These are phyloP conservation scores for Drosophila barbarae DNA, from an alignment of 2,888 invertebrate species.

Conservation along the genomic window DNA sequence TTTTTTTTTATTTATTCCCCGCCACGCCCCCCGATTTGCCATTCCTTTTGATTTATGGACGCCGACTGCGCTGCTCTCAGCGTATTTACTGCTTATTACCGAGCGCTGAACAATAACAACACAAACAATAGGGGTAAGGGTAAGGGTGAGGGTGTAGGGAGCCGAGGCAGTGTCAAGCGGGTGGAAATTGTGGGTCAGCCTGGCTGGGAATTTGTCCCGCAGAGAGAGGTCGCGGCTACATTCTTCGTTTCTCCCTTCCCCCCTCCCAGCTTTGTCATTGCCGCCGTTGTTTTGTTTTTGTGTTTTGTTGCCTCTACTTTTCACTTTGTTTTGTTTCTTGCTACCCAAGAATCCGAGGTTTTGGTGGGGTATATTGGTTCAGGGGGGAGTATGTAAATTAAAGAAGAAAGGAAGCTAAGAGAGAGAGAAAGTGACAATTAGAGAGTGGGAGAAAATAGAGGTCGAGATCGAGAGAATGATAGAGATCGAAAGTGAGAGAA, in stretches of 20 bases:
- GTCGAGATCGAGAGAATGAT: too few relatives aligned
- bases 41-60: constrained; percentile 56
- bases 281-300: constrained; percentile 10
- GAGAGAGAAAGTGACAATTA: too few relatives aligned
- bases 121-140: constrained; percentile 5
- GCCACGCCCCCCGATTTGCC: constrained; percentile 9
- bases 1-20: background rate
- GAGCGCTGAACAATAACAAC: constrained; percentile 53
- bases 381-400: background rate
- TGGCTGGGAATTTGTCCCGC: constrained; percentile 25
- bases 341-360: background rate
- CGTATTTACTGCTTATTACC: constrained; percentile 61
- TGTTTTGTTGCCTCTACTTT: constrained; percentile 10
- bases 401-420: too few relatives aligned
- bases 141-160: background rate
- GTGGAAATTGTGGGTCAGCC: constrained; percentile 35
- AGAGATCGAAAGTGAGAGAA: too few relatives aligned
- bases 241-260: background rate
- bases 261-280: constrained; percentile 2
- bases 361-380: background rate
- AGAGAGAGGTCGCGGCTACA: constrained; percentile 24
- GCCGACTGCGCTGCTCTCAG: constrained; percentile 42
- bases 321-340: constrained; percentile 13
- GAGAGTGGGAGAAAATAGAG: too few relatives aligned
- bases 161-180: constrained; percentile 19